These are phyloP conservation scores for Odontamblyopus lacepedii DNA, from an alignment of 2,797 vertebrate genomes.

Conservation along the genomic window DNA sequence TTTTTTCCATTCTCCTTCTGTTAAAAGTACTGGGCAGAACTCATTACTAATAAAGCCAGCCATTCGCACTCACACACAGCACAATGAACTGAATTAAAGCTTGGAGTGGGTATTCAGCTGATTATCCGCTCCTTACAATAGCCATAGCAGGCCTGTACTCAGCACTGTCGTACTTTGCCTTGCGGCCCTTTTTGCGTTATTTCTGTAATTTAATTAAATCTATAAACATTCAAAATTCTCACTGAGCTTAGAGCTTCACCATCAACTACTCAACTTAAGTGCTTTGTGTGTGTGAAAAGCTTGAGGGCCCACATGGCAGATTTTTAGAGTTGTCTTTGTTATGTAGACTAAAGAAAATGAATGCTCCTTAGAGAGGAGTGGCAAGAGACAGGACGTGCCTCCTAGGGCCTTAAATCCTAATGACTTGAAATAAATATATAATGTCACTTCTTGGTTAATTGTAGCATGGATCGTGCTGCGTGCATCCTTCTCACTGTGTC, in stretches of 20 bases:
- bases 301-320: conserved; percentile 49
- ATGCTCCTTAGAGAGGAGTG: conserved; percentile 57
- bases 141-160: conserved; percentile 29
- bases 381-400: conserved; percentile 58
- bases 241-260: conserved; percentile 47
- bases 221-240: conserved; percentile 61
- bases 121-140: conserved; percentile 55
- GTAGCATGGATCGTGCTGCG: conserved; percentile 57
- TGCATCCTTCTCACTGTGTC: conserved; percentile 47
- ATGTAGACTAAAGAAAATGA: conserved; percentile 70
- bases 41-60: conserved; percentile 29
- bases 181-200: conserved; percentile 36
- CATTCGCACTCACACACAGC: conserved; percentile 34
- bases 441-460: conserved; percentile 76
- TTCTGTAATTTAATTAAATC: conserved; percentile 69
- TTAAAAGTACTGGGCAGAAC: conserved; percentile 7
- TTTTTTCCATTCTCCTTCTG: conserved; percentile 4
- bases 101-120: conserved; percentile 37
- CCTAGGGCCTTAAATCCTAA: conserved; percentile 72
- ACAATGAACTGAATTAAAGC: conserved; percentile 33
- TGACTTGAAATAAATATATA: conserved; percentile 82
- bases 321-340: conserved; percentile 67
- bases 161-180: conserved; percentile 39
- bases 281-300: conserved; percentile 49
- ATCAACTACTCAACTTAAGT: conserved; percentile 47